Conservation (phyloP, 2,888 invertebrate species). For the Empis stercorea region DNA sequence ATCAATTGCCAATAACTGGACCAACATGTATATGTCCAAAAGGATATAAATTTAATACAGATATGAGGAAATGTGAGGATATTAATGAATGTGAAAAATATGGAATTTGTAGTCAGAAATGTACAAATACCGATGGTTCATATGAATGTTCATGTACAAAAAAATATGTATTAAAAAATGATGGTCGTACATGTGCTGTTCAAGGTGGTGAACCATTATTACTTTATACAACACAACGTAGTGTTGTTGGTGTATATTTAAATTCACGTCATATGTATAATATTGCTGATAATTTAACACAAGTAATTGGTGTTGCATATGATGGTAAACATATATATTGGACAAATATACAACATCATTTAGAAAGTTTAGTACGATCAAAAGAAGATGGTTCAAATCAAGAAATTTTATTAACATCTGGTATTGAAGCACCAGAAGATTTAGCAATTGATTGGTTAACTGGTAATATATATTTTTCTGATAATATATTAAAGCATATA, state of each 20-base stretch:
- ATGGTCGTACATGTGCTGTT: constrained; percentile 43
- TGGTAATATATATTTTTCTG: constrained; percentile 71
- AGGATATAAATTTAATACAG: constrained; percentile 27
- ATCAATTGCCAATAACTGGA: constrained; percentile 37
- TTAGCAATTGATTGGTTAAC: constrained; percentile 67
- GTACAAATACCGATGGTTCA: constrained; percentile 45
- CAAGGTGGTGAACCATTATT: constrained; percentile 50
- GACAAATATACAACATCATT: constrained; percentile 57
- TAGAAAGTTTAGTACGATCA: constrained; percentile 57
- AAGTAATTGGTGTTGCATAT: constrained; percentile 51
- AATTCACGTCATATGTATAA: constrained; percentile 36
- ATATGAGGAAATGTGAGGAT: constrained; percentile 34
- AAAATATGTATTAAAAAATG: constrained; percentile 40
- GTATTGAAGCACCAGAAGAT: constrained; percentile 60
- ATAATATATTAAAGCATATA: constrained; percentile 54
- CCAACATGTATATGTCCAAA: constrained; percentile 45
- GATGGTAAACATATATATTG: constrained; percentile 63
- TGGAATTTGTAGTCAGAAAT: constrained; percentile 58
- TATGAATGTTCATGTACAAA: constrained; percentile 52
- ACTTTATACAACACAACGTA: constrained; percentile 51
- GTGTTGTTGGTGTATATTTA: constrained; percentile 51
- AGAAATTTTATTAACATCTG: constrained; percentile 49
- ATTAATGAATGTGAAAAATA: constrained; percentile 50
- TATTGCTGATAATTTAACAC: constrained; percentile 40
- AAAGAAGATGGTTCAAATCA: constrained; percentile 46